Conservation (phyloP, 2,113 vertebrate species). For the Nesogale talazaci region DNA sequence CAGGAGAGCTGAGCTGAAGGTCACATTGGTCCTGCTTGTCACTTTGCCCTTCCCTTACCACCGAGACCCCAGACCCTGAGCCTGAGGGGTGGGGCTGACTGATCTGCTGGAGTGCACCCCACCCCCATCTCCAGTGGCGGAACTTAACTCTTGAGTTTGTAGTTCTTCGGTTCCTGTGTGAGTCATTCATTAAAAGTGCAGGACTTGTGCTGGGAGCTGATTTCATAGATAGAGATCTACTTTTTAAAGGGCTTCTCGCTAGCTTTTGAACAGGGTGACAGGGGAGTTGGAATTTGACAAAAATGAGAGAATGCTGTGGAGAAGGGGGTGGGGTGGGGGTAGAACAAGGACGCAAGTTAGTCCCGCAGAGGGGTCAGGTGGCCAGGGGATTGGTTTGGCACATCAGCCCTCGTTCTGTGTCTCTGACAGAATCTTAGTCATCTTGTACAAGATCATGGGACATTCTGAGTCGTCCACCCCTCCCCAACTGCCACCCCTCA, state of each 20-base stretch:
- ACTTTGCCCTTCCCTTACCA: neutral
- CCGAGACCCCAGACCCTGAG: neutral
- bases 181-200: conserved; percentile 24
- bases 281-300: neutral
- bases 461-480: neutral
- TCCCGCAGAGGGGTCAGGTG: conserved; percentile 3
- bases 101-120: neutral
- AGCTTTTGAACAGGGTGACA: neutral
- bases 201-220: neutral
- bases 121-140: neutral
- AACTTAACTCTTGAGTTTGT: neutral
- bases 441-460: neutral
- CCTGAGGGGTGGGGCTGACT: neutral
- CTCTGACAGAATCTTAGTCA: neutral
- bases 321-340: too few species aligned
- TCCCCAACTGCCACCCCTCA: neutral
- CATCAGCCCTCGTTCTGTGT: neutral
- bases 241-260: conserved; percentile 6
- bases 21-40: conserved; percentile 1
- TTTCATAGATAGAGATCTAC: neutral
- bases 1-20: neutral
- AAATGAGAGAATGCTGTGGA: neutral
- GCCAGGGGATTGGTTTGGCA: neutral
- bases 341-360: neutral
- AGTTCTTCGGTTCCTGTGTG: neutral